Base-by-base conservation (phyloP, 2,888 invertebrate species). In the Gryllus longicercus region DNA sequence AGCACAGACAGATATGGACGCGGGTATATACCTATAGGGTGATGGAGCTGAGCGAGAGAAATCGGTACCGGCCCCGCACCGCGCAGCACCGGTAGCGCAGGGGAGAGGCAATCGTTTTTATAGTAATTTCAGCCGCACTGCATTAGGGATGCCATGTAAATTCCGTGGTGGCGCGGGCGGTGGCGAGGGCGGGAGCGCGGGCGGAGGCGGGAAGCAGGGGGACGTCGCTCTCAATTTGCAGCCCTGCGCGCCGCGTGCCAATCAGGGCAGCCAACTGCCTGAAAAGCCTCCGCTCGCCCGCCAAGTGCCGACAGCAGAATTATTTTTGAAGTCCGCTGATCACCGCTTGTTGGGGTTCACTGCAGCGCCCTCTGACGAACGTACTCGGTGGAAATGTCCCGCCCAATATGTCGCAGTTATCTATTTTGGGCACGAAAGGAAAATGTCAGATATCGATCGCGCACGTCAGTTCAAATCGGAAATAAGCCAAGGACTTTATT, bases 191-290 rank as follows among this genome's bases (percentile, higher is more conserved):
- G n/a, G n/a, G 63, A 12, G 63, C 63, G 63, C 63, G 63, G 63
- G 16, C 38, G 8, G 38, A 5, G 8, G 38, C 38, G 38, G 38
- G 38, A 38, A 38, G 16, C 3, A 12, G 63, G n/a, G 63, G 16
- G 63, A 14, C 16, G 63, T n/a, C 63, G 63, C 63, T 63, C 63
- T 63, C 63, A 63, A 63, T 63, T 63, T 63, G 63, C 63, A n/a
- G 63, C 14, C 14, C 63, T n/a, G n/a, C 63, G 16, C 63, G n/a
- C 63, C 63, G 16, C 63, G n/a, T n/a, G 63, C 63, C 63, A 63
- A 63, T 63, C 63, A 63, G 63, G 14, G 63, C 63, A 63, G n/a
- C 63, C 63, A 63, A 63, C 63, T 63, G 63, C 63, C 16, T 63
- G 63, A n/a, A 63, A 63, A n/a, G 63, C 63, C n/a, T 63, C 16